phyloP scores from a whole-genome alignment of 2,797 vertebrate genomes.

The Botia almorhae region DNA sequence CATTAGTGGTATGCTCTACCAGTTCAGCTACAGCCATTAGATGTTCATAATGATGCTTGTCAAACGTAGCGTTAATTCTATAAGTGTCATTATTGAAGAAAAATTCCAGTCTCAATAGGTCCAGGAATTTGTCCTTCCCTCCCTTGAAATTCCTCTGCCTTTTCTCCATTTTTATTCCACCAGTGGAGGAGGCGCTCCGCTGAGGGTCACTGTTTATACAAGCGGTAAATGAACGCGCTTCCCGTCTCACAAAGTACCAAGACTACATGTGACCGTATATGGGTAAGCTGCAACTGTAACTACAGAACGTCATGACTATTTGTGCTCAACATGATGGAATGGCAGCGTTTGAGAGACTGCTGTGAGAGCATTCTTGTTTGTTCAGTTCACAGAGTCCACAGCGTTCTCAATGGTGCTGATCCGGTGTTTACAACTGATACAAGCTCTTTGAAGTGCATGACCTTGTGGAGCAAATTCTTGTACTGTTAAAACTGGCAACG shows the following conservation, averaged over 20 bases:
- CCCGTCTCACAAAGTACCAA: slow-evolving; percentile 61
- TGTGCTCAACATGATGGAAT: slow-evolving; percentile 15
- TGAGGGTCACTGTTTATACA: slow-evolving; percentile 73
- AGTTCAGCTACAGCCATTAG: too few species aligned
- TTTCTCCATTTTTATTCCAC: slow-evolving; percentile 60
- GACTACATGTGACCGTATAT: slow-evolving; percentile 79
- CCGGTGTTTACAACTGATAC: background rate
- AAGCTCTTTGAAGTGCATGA: background rate
- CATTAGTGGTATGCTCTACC: background rate
- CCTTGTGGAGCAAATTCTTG: background rate
- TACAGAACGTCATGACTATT: slow-evolving; percentile 57
- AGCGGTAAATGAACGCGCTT: slow-evolving; percentile 73
- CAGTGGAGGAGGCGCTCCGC: slow-evolving; percentile 47
- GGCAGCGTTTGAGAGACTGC: background rate
- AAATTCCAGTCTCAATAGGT: slow-evolving; percentile 55
- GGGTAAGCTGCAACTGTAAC: slow-evolving; percentile 70
- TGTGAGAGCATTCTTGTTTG: background rate
- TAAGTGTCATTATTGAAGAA: slow-evolving; percentile 1
- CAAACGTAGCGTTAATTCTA: background rate
- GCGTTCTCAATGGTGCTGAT: background rate
- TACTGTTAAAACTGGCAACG: background rate
- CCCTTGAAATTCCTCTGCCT: slow-evolving; percentile 71
- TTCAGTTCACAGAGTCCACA: background rate
- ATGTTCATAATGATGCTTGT: background rate
- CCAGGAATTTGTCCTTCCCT: slow-evolving; percentile 69